Percentiles rank a stretch among this genome's conserved stretches.
Evolutionary conservation across 2,797 vertebrate genomes (phyloP).

Genomic region (Gila robusta): DNA sequence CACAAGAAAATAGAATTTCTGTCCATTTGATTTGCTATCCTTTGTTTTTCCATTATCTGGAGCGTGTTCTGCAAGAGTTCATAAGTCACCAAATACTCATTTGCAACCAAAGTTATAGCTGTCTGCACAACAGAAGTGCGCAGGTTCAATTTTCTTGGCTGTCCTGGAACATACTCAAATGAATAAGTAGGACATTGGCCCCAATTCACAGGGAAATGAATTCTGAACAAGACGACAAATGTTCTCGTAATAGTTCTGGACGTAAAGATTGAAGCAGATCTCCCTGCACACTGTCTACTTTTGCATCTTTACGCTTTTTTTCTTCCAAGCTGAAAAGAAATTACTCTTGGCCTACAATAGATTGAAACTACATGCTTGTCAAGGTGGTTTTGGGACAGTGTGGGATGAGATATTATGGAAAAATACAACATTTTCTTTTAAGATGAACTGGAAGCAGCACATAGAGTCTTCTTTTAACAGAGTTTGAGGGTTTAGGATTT

Average conservation of each 20-base stretch:
- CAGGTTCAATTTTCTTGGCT: conserved; percentile 62
- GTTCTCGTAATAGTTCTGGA: conserved; percentile 64
- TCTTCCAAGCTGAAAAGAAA: conserved; percentile 23
- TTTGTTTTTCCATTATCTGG: conserved; percentile 76
- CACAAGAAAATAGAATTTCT: conserved; percentile 72
- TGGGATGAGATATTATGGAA: not conserved
- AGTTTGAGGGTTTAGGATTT: not conserved
- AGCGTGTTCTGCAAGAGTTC: conserved; percentile 60
- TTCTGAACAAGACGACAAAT: conserved; percentile 70
- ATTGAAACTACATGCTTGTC: not conserved
- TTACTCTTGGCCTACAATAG: not conserved
- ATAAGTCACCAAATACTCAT: conserved; percentile 66
- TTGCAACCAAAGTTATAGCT: conserved; percentile 48
- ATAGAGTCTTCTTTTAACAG: not conserved
- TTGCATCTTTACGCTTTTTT: conserved; percentile 44
- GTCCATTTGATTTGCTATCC: conserved; percentile 72
- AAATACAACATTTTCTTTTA: conserved; percentile 2
- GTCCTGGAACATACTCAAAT: conserved; percentile 67
- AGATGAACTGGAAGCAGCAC: not conserved
- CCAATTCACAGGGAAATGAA: conserved; percentile 71
- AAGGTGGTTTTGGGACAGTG: conserved; percentile 26
- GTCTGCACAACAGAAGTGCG: conserved; percentile 54
- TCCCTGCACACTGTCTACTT: conserved; percentile 39
- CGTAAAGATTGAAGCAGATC: conserved; percentile 64
- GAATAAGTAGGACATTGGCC: conserved; percentile 68